phyloP scores from a whole-genome alignment of 2,888 invertebrate genomes.

The Patella depressa region DNA sequence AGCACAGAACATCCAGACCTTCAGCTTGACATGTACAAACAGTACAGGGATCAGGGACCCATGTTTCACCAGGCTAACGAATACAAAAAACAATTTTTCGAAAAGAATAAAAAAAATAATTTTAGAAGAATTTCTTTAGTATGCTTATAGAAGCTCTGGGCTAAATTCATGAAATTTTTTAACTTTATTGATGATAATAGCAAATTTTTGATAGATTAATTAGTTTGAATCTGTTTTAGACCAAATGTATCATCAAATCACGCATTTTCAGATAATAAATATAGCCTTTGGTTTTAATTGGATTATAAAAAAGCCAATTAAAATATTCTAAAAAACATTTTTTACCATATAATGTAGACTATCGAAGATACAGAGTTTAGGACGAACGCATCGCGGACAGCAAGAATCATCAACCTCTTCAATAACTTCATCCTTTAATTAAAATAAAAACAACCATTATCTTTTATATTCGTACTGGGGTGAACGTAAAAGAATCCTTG shows the following conservation, averaged over 20 bases:
- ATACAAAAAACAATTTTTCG: background rate
- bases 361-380: conserved; percentile 46
- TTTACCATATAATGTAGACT: conserved; percentile 47
- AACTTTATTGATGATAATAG: too few relatives aligned
- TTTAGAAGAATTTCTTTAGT: background rate
- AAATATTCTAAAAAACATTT: too few relatives aligned
- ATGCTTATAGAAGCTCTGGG: background rate
- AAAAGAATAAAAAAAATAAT: background rate
- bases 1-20: conserved; percentile 46
- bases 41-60: conserved; percentile 60
- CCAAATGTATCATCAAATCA: too few relatives aligned
- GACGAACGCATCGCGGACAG: conserved; percentile 53
- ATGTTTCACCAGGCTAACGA: conserved; percentile 52
- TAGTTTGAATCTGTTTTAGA: too few relatives aligned
- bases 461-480: too few relatives aligned
- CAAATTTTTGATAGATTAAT: too few relatives aligned
- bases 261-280: too few relatives aligned
- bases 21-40: conserved; percentile 59
- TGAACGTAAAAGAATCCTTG: too few relatives aligned
- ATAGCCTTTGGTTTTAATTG: too few relatives aligned
- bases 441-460: conserved; percentile 3
- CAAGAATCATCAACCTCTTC: conserved; percentile 49
- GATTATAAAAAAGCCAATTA: too few relatives aligned
- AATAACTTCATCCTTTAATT: conserved; percentile 46
- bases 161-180: too few relatives aligned